Conservation (phyloP, 2,888 invertebrate species). For the Toxonevra muliebris region DNA sequence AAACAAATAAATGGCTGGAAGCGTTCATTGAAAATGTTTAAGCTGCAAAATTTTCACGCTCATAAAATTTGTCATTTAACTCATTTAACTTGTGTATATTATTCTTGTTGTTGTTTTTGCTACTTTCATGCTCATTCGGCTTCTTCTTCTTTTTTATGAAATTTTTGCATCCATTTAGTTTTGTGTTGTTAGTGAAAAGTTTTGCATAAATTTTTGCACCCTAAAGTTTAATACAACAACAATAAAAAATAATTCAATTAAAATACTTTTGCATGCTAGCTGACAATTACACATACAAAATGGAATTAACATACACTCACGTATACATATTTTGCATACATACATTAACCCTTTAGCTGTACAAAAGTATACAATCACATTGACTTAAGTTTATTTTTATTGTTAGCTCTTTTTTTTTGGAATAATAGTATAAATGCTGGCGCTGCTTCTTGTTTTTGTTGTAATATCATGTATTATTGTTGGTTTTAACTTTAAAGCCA, state of each 20-base stretch:
- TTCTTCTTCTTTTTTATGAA: conserved; percentile 35
- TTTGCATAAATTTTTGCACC: conserved; percentile 43
- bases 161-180: background rate
- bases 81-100: conserved; percentile 49
- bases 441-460: background rate
- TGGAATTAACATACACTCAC: conserved; percentile 51
- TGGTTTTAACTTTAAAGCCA: conserved; percentile 56
- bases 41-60: conserved; percentile 28
- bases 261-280: conserved; percentile 63
- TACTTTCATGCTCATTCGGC: conserved; percentile 24
- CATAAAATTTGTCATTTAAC: conserved; percentile 58
- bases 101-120: conserved; percentile 3
- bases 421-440: too few relatives aligned
- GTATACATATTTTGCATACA: conserved; percentile 26
- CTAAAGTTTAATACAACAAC: conserved; percentile 31
- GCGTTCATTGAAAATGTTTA: too few relatives aligned
- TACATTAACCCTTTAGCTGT: background rate
- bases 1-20: too few relatives aligned
- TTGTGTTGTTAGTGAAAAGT: conserved; percentile 30
- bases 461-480: conserved; percentile 1
- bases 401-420: too few relatives aligned
- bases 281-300: conserved; percentile 57
- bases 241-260: conserved; percentile 62
- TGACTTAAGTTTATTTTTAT: too few relatives aligned
- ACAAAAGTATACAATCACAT: too few relatives aligned